phyloP scores from a whole-genome alignment of 1,140 invertebrate genomes.

The Drosophila yakuba region DNA sequence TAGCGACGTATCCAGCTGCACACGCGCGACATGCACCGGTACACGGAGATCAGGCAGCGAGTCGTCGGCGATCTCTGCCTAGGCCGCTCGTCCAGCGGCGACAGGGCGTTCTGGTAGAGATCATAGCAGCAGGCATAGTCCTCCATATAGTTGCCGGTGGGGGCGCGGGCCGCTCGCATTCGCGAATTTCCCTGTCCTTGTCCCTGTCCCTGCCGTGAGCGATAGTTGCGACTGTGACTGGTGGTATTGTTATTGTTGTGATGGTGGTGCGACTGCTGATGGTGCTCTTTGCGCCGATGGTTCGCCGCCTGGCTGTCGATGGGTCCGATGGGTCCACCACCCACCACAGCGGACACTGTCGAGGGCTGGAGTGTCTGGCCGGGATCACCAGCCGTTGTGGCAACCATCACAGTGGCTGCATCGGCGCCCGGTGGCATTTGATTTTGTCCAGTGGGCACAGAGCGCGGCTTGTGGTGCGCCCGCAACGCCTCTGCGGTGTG shows the following conservation, averaged over 20 bases:
- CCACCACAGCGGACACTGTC: constrained; percentile 24
- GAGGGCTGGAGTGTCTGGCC: constrained; percentile 6
- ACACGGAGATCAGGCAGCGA: constrained; percentile 85
- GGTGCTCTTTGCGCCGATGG: constrained; percentile 13
- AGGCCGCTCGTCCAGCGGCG: constrained; percentile 84
- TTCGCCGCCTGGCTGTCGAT: not conserved
- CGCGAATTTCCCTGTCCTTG: constrained; percentile 18
- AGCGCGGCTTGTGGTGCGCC: constrained; percentile 43
- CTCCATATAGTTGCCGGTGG: constrained; percentile 86
- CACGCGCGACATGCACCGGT: constrained; percentile 85
- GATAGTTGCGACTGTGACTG: constrained; percentile 57
- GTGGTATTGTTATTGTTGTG: constrained; percentile 61
- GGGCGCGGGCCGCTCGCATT: constrained; percentile 42
- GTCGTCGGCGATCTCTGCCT: constrained; percentile 74
- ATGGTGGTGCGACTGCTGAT: constrained; percentile 38
- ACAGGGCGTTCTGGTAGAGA: constrained; percentile 86
- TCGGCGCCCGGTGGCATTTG: not conserved
- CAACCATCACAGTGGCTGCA: not conserved
- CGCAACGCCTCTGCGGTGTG: constrained; percentile 72
- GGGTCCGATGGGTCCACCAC: not conserved
- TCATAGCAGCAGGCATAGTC: constrained; percentile 91
- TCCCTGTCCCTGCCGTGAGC: constrained; percentile 34
- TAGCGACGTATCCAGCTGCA: constrained; percentile 86
- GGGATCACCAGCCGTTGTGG: constrained; percentile 8
- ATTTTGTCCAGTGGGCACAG: not conserved